phyloP scores from a whole-genome alignment of 2,888 invertebrate genomes.

The Ceramica pisi region DNA sequence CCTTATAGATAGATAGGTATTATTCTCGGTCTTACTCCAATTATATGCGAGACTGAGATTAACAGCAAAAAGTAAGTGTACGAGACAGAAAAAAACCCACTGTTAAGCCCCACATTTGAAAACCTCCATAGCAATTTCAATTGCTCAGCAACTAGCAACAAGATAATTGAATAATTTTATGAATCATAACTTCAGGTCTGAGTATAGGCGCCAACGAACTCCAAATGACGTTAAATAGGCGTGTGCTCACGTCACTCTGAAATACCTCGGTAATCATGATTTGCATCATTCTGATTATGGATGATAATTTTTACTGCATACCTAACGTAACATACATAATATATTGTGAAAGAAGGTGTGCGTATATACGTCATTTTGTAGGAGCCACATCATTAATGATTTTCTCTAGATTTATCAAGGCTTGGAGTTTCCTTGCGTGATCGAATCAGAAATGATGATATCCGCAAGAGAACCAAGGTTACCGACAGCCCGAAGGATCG shows the following conservation, averaged over 20 bases:
- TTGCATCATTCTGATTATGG: slow-evolving; percentile 18
- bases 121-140: not conserved
- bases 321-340: not conserved
- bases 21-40: no score
- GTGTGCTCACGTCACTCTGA: slow-evolving; percentile 37
- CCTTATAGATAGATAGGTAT: no score
- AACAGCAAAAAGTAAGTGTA: not conserved
- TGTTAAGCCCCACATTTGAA: not conserved
- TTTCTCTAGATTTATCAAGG: no score
- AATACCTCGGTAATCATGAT: slow-evolving; percentile 37
- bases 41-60: not conserved
- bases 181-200: slow-evolving; percentile 17
- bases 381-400: no score
- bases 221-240: slow-evolving; percentile 42
- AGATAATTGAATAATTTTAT: slow-evolving; percentile 7
- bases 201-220: slow-evolving; percentile 11
- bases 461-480: no score
- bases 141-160: slow-evolving; percentile 9
- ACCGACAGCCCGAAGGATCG: no score
- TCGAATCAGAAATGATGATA: no score
- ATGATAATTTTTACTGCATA: slow-evolving; percentile 14
- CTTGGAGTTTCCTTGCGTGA: no score
- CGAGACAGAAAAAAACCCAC: not conserved
- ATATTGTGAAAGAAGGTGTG: slow-evolving; percentile 5
- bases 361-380: not conserved